phyloP scores from a whole-genome alignment of 2,113 vertebrate genomes.

The Passer domesticus region DNA sequence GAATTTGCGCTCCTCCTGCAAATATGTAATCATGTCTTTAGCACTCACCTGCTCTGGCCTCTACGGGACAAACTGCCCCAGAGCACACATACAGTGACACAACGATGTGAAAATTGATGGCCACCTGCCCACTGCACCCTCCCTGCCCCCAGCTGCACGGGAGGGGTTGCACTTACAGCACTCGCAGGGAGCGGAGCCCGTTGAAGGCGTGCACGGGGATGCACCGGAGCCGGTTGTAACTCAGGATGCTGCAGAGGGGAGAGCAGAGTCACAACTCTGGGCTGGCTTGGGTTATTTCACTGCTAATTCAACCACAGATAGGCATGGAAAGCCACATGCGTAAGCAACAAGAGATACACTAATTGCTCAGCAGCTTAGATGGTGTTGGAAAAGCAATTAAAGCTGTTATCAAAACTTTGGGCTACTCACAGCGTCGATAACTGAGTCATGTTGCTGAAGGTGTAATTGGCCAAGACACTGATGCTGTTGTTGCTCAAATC shows the following conservation, averaged over 20 bases:
- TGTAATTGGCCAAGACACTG: conserved; percentile 83
- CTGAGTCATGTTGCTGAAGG: conserved; percentile 96
- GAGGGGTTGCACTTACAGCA: conserved; percentile 86
- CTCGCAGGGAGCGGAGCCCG: conserved; percentile 88
- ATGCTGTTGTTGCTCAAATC: conserved; percentile 99
- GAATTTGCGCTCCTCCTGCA: background rate
- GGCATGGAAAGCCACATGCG: background rate
- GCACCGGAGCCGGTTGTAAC: conserved; percentile 94
- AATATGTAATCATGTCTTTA: background rate
- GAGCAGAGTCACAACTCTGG: background rate
- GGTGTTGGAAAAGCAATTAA: background rate
- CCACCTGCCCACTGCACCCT: background rate
- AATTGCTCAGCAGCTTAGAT: background rate
- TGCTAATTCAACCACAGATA: background rate
- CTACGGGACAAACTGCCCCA: background rate
- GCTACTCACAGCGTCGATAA: conserved; percentile 85
- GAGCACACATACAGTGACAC: background rate
- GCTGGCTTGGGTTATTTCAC: background rate
- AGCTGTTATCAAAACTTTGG: background rate
- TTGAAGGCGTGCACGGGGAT: conserved; percentile 89
- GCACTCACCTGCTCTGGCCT: conserved; percentile 7
- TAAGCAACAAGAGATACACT: background rate
- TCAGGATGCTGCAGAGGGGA: conserved; percentile 84
- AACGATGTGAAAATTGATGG: background rate
- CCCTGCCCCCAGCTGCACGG: background rate